Base-by-base conservation (phyloP, 1,140 invertebrate species). In the Aphis gossypii region DNA sequence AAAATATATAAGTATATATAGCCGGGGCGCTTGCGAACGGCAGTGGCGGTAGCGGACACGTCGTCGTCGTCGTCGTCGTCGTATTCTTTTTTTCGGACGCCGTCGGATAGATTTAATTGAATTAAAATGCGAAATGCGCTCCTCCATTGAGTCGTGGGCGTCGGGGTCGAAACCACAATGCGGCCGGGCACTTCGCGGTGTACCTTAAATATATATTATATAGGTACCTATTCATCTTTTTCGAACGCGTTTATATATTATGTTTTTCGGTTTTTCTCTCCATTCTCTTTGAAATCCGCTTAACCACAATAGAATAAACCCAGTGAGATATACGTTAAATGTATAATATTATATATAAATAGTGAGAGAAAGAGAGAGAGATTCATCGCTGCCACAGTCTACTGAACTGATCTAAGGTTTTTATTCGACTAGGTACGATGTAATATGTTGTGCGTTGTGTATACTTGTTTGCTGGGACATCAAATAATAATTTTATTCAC, bases 101-200 rank as follows among this genome's bases (percentile, higher is more conserved):
- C 89, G 56, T 76, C 91, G 91, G 91, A 92, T 82, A 92, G 91
- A 92, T 92, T 92, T 92, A 92, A 92, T 92, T 92, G 91, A 92
- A 92, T 92, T 92, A 92, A 92, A 92, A 92, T 51, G 90, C 90
- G 90, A 92, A 92, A 82, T 35, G n/a, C 68, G 25, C 38, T 76
- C 90, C 18, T 76, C 56, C 30, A 23, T 91, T n/a, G 90, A 89
- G 88, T 89, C 88, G 88, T 38, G 90, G 90, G 90, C 90, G 90
- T 91, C 90, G 90, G 60, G 90, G 90, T 91, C 30, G 56, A 92
- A 92, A 92, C 91, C 91, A 92, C 91, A 92, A 92, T 92, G 91
- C 91, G 46, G n/a, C n/a, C 30, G 46, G 9, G 5, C 68, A 76
- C 91, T 76, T 30, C 25, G 60, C 60, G 60, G 60, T 76, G 30